phyloP scores from a whole-genome alignment of 2,888 invertebrate genomes.

The Stenodema calcarata region DNA sequence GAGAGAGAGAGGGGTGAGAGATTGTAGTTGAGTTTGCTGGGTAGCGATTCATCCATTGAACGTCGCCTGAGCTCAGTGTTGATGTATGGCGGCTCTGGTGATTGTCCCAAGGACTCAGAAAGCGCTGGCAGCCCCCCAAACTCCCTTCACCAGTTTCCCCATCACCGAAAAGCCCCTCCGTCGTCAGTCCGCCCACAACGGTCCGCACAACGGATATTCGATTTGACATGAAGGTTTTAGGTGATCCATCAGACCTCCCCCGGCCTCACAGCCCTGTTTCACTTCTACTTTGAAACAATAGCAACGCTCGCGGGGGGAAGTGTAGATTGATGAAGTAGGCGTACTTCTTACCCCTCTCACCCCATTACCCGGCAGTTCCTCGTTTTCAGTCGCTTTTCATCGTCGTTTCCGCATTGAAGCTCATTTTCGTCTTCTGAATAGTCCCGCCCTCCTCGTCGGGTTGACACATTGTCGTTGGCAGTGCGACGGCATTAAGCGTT shows the following conservation, averaged over 20 bases:
- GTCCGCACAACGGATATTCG: not conserved
- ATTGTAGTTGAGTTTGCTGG: not conserved
- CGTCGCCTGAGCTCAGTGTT: not conserved
- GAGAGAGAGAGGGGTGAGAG: not conserved
- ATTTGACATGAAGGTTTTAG: constrained; percentile 2
- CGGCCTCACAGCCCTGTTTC: not conserved
- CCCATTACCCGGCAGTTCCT: not conserved
- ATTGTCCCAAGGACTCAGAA: not conserved
- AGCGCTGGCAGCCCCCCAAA: not conserved
- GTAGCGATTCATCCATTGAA: not conserved
- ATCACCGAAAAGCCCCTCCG: not conserved
- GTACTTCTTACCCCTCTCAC: not conserved
- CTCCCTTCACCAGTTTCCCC: not conserved
- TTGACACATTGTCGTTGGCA: not conserved
- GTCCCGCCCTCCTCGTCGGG: not conserved
- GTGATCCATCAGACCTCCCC: not conserved
- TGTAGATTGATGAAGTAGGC: not conserved
- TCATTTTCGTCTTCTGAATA: not conserved
- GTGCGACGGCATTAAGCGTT: not conserved
- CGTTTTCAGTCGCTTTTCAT: not conserved
- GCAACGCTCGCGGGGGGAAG: not conserved
- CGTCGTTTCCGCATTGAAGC: not conserved
- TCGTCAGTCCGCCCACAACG: not conserved
- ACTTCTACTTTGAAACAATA: not conserved
- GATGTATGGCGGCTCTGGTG: not conserved